Evolutionary conservation across 64 coral and sea anemone genomes (phyloP).

Genomic region (Acropora yongei): DNA sequence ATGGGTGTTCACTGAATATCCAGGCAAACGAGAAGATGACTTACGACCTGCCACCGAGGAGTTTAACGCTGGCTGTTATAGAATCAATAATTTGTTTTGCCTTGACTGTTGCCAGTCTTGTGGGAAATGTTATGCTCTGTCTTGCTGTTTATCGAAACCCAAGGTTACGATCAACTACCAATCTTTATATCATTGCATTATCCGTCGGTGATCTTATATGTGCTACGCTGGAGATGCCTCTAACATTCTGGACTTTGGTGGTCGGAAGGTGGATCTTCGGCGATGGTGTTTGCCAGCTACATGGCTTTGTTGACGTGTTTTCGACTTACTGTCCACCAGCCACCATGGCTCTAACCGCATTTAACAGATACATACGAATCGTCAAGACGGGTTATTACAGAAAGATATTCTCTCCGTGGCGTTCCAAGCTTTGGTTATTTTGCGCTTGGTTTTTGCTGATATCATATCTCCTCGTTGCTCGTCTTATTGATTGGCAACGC

Average conservation of each 20-base stretch:
- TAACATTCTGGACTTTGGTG: constrained; percentile 4
- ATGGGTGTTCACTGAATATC: too few species aligned
- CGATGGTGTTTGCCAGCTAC: constrained; percentile 50
- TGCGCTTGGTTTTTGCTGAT: background rate
- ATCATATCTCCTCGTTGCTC: background rate
- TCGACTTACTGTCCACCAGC: constrained; percentile 64
- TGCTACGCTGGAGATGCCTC: background rate
- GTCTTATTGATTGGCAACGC: constrained; percentile 2
- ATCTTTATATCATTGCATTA: constrained; percentile 18
- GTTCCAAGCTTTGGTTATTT: background rate
- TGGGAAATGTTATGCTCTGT: background rate
- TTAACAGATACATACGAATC: constrained; percentile 80
- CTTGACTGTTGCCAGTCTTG: background rate
- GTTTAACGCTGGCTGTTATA: background rate
- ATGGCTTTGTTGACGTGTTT: constrained; percentile 64
- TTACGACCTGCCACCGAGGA: constrained; percentile 13
- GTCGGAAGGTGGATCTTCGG: constrained; percentile 60
- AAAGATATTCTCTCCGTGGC: constrained; percentile 53
- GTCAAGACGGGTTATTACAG: constrained; percentile 57
- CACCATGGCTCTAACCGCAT: constrained; percentile 53
- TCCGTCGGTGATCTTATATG: constrained; percentile 2
- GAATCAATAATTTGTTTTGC: constrained; percentile 14
- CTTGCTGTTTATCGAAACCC: constrained; percentile 13
- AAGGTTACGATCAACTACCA: constrained; percentile 12
- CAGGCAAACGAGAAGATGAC: background rate